phyloP scores from a whole-genome alignment of 23 tunicate species.

The Ciona savignyi region DNA sequence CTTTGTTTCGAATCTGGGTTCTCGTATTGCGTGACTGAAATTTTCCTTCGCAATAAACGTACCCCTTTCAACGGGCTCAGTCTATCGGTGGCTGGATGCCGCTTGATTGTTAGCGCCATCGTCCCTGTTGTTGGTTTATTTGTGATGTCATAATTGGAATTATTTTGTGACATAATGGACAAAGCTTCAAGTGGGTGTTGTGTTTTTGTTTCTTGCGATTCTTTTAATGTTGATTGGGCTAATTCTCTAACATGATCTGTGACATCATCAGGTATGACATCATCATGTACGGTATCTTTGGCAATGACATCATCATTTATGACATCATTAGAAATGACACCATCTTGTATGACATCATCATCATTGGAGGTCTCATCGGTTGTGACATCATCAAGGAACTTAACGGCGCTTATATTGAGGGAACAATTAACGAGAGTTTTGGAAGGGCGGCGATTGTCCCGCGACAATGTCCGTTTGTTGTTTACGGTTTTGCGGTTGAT shows the following conservation, averaged over 20 bases:
- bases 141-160: conserved; percentile 4
- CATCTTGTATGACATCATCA: not conserved
- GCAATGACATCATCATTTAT: not conserved
- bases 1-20: conserved; percentile 4
- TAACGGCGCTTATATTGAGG: not conserved
- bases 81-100: conserved; percentile 5
- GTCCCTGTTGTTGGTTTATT: conserved; percentile 1
- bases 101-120: not conserved
- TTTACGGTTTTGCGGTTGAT: not conserved
- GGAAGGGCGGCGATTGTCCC: not conserved
- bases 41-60: conserved; percentile 28
- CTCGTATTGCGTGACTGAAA: conserved; percentile 36
- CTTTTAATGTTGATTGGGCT: not conserved
- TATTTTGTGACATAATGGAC: conserved; percentile 12
- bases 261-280: not conserved
- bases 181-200: conserved; percentile 26
- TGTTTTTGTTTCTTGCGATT: not conserved
- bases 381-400: not conserved
- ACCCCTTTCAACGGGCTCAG: conserved; percentile 52
- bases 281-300: not conserved
- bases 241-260: not conserved
- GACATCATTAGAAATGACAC: not conserved
- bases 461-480: not conserved
- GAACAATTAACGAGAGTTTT: not conserved
- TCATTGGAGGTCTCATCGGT: not conserved